Conservation (phyloP, 2,797 vertebrate species). For the Diceros bicornis region DNA sequence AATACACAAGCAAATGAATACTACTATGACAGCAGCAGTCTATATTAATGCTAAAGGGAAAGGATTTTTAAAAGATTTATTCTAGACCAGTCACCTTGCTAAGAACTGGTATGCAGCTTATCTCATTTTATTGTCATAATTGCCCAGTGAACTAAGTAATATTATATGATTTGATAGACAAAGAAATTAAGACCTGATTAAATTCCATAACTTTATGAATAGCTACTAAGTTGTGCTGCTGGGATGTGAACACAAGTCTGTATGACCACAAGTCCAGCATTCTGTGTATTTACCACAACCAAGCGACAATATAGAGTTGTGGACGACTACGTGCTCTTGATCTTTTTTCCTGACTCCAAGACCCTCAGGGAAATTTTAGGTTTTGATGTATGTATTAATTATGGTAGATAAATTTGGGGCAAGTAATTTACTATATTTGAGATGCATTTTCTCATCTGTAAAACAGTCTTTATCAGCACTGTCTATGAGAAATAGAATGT, state of each 20-base stretch:
- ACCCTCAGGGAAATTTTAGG: background rate
- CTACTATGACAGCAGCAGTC: background rate
- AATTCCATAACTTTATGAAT: background rate
- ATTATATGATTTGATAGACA: background rate
- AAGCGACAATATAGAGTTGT: background rate
- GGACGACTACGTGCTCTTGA: background rate
- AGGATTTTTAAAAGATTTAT: constrained; percentile 21
- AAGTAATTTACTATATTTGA: background rate
- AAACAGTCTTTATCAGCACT: background rate
- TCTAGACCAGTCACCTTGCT: background rate
- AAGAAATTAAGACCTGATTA: constrained; percentile 9
- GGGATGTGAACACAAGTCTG: background rate
- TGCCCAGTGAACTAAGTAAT: background rate
- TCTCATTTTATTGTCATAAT: background rate
- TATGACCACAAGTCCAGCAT: background rate
- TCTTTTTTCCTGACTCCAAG: background rate
- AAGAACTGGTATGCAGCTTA: background rate
- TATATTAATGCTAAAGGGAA: background rate
- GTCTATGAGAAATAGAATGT: background rate
- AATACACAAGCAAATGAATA: constrained; percentile 16
- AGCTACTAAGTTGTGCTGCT: background rate
- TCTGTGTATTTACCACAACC: background rate
- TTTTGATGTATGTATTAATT: background rate
- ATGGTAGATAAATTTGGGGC: background rate
- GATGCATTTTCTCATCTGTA: background rate